phyloP scores from a whole-genome alignment of 2,113 vertebrate species.

The Rhagologus leucostigma region DNA sequence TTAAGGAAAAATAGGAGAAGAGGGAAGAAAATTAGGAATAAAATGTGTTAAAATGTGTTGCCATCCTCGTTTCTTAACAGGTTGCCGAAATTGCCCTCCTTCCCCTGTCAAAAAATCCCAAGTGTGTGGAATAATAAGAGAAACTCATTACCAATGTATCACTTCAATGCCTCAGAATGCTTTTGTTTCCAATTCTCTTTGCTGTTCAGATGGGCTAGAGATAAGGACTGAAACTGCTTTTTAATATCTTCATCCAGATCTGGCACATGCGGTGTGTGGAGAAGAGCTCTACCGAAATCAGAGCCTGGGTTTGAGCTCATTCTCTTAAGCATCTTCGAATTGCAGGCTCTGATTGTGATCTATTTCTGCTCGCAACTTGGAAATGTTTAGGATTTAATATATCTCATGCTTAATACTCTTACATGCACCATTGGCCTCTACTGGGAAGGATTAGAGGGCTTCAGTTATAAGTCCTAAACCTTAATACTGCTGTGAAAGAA shows the following conservation, averaged over 20 bases:
- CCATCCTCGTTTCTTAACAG: background rate
- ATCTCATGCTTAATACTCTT: constrained; percentile 15
- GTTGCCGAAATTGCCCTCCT: background rate
- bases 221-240: background rate
- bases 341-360: constrained; percentile 24
- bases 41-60: constrained; percentile 5
- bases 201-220: constrained; percentile 17
- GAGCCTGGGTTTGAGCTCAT: background rate
- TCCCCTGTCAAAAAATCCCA: background rate
- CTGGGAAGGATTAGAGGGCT: constrained; percentile 23
- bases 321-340: background rate
- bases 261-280: background rate
- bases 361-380: constrained; percentile 4
- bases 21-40: background rate
- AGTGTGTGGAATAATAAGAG: background rate
- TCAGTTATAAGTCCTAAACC: constrained; percentile 4
- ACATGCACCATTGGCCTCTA: constrained; percentile 9
- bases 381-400: constrained; percentile 39
- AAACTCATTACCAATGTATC: constrained; percentile 15
- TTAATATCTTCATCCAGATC: background rate
- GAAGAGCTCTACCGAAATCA: background rate
- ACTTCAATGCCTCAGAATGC: background rate
- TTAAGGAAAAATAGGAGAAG: background rate
- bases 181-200: constrained; percentile 40
- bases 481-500: background rate